Conservation (phyloP, 92 coral and sea anemone genomes). For the Palythoa grandiflora region DNA sequence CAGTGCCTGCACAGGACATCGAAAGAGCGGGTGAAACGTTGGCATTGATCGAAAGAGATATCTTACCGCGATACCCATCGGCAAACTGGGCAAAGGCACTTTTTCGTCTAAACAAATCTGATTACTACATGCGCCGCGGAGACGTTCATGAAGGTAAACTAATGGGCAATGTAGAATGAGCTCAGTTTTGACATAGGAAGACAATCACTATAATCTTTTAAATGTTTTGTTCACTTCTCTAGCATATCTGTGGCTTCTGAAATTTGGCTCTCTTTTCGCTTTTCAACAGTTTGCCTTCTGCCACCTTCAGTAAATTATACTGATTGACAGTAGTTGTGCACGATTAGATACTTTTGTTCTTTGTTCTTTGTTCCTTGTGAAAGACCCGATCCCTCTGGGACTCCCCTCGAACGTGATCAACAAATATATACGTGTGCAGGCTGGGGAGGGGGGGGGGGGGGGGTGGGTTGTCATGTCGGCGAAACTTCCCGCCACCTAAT, state of each 20-base stretch:
- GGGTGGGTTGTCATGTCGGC: too few species aligned
- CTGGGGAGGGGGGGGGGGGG: too few species aligned
- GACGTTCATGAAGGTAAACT: slow-evolving; percentile 13
- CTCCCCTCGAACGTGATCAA: too few species aligned
- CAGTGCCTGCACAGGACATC: slow-evolving; percentile 17
- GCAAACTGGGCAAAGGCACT: slow-evolving; percentile 28
- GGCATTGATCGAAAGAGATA: slow-evolving; percentile 9
- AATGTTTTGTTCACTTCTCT: not conserved
- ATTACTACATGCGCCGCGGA: slow-evolving; percentile 20
- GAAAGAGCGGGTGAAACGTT: not conserved
- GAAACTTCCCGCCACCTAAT: too few species aligned
- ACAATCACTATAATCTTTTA: not conserved
- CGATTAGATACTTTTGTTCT: too few species aligned
- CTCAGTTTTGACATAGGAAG: too few species aligned
- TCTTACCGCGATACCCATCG: slow-evolving; percentile 20
- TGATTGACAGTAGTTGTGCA: too few species aligned
- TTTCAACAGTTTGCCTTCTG: too few species aligned
- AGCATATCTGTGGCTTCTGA: not conserved
- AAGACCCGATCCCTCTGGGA: too few species aligned
- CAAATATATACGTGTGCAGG: too few species aligned
- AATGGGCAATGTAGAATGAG: not conserved
- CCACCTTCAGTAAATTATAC: too few species aligned
- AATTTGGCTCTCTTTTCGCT: not conserved
- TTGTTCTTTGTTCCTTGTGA: too few species aligned
- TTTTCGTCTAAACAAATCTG: slow-evolving; percentile 24